Evolutionary conservation across 1,140 invertebrate species (phyloP).

Genomic region (Mycetomoellerius zeteki): DNA sequence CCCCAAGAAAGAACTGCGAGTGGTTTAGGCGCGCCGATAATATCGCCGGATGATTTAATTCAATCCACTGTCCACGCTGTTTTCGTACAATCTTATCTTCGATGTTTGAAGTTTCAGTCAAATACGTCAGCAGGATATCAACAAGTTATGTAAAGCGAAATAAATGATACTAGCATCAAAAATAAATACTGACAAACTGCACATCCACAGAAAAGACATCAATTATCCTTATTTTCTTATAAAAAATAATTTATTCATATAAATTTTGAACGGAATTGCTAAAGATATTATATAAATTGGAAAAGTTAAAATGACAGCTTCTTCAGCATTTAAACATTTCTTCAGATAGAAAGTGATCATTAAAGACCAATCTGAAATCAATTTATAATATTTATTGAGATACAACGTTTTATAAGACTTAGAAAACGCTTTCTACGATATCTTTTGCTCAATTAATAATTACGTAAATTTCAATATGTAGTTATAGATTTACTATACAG

Average conservation of each 20-base stretch:
- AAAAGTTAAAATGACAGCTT: not conserved
- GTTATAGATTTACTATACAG: not conserved
- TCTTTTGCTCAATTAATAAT: not conserved
- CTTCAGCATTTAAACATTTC: not conserved
- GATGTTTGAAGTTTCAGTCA: constrained; percentile 7
- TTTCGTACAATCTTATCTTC: constrained; percentile 27
- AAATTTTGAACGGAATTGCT: not conserved
- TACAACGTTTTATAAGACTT: not conserved
- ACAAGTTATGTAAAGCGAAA: constrained; percentile 3
- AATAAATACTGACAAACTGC: not conserved
- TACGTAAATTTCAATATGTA: not conserved
- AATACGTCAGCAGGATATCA: not conserved
- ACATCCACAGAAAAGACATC: not conserved
- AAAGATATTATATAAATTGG: not conserved
- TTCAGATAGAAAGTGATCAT: not conserved
- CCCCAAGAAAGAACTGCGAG: not conserved
- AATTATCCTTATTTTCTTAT: not conserved
- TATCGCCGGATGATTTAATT: constrained; percentile 51
- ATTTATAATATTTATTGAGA: constrained; percentile 16
- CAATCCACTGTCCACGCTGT: not conserved
- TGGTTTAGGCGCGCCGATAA: constrained; percentile 46
- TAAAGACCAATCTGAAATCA: constrained; percentile 8
- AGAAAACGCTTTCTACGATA: not conserved
- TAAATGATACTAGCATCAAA: not conserved
- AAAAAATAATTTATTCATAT: no score